Conservation (phyloP, 2,888 invertebrate species). For the Leptinotarsa haldemani region DNA sequence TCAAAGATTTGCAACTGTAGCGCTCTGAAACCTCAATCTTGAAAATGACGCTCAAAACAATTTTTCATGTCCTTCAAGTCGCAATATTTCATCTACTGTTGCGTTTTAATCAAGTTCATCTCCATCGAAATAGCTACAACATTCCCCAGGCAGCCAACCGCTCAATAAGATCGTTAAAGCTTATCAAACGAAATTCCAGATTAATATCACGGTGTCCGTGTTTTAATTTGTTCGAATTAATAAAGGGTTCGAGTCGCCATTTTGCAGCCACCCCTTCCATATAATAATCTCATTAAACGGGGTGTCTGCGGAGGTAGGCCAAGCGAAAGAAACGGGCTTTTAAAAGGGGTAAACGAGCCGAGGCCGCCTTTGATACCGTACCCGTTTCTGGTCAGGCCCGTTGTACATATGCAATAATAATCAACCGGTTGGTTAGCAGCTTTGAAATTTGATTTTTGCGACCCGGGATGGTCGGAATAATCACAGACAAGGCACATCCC, state of each 20-base stretch:
- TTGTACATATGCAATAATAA: constrained; percentile 53
- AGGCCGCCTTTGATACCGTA: constrained; percentile 46
- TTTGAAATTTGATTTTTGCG: constrained; percentile 65
- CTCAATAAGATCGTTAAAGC: constrained; percentile 6
- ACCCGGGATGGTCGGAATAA: constrained; percentile 59
- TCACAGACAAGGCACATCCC: constrained; percentile 55
- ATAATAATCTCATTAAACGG: constrained; percentile 67
- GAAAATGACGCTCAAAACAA: no score
- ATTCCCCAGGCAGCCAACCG: not conserved
- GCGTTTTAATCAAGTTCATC: not conserved
- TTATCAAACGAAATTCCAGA: constrained; percentile 39
- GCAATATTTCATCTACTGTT: not conserved
- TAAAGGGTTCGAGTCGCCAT: constrained; percentile 61
- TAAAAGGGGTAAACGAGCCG: constrained; percentile 55
- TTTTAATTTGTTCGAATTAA: constrained; percentile 58
- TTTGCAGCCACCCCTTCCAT: constrained; percentile 64
- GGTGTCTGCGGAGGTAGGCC: constrained; percentile 64
- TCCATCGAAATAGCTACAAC: constrained; percentile 3
- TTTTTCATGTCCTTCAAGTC: no score
- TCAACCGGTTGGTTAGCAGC: constrained; percentile 59
- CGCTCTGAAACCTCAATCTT: no score
- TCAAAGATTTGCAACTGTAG: no score
- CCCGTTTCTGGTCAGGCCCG: constrained; percentile 39
- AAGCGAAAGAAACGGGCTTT: constrained; percentile 62
- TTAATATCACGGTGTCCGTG: constrained; percentile 55